Evolutionary conservation across 2,113 vertebrate genomes (phyloP), one percentile per base, ranked within the genome.

Genomic region (Boleophthalmus pectinirostris): DNA sequence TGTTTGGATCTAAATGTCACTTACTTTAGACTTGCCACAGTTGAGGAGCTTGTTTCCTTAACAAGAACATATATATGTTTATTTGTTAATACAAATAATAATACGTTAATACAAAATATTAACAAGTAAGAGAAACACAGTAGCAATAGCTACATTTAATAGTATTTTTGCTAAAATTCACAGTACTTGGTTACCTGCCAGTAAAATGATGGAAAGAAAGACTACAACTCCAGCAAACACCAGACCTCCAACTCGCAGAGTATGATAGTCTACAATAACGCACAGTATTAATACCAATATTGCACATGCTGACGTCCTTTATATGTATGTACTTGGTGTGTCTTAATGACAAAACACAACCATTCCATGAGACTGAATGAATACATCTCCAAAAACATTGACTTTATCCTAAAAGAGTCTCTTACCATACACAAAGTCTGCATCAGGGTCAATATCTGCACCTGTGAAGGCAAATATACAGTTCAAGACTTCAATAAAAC

Each of bases 341-440:
- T n/a, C n/a, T n/a, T n/a, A n/a, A n/a, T n/a, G n/a, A 49, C 47
- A 49, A 16, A 3, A 18, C 15, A 49, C 15, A 20, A 51, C 49
- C 49, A n/a, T 51, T 51, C 5, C 38, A 54, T 21, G 51, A 21
- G 20, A 21, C 51, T 54, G 51, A 54, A n/a, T 11, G 5, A 54
- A 54, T n/a, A 54, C 51, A 54, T 54, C 20, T 6, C 51, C 5
- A 8, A 20, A 15, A 24, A 5, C 5, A 24, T 58, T 63, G 9
- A 35, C 4, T 29, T 43, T 43, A 43, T 43, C 10, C 8, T 43
- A 10, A 10, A 8, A 43, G 38, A 38, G 45, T 71, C 0, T 78
- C 92, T 88, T 68, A 94, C 93, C 93, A 9, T 94, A 94, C 16
- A 83, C 74, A 82, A 94, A 94, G 75, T 92, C 91, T 63, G 91